phyloP scores from a whole-genome alignment of 2,888 invertebrate genomes.

The Embidobia sp. region DNA sequence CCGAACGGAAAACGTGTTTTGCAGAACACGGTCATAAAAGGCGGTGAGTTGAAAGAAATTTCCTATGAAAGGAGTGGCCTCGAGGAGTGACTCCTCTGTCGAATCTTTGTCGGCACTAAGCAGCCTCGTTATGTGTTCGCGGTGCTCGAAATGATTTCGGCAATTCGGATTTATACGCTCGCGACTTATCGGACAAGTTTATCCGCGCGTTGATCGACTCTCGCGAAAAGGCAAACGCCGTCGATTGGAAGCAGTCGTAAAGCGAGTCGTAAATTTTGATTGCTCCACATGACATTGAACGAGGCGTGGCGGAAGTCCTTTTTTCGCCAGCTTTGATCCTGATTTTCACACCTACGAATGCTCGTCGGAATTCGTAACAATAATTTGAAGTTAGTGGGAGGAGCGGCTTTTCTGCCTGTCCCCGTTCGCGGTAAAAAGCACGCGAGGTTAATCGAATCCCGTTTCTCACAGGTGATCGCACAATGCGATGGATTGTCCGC shows the following conservation, averaged over 20 bases:
- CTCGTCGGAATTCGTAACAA: constrained; percentile 62
- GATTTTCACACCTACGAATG: constrained; percentile 66
- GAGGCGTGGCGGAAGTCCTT: constrained; percentile 44
- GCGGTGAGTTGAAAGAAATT: constrained; percentile 80
- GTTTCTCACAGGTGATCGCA: constrained; percentile 73
- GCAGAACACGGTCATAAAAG: constrained; percentile 72
- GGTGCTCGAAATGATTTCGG: constrained; percentile 38
- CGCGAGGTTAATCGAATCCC: constrained; percentile 80
- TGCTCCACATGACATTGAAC: constrained; percentile 37
- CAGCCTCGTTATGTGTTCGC: constrained; percentile 37
- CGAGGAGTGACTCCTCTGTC: constrained; percentile 73
- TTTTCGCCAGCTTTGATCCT: constrained; percentile 41
- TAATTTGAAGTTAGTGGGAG: constrained; percentile 66
- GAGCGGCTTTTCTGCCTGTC: constrained; percentile 64
- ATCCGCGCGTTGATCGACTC: constrained; percentile 8
- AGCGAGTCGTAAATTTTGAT: constrained; percentile 32
- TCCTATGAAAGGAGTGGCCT: constrained; percentile 79
- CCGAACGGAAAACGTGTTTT: constrained; percentile 54
- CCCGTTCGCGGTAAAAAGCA: constrained; percentile 69
- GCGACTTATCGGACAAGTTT: constrained; percentile 41
- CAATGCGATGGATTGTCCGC: constrained; percentile 75
- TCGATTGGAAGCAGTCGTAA: constrained; percentile 26
- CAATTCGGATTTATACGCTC: constrained; percentile 38
- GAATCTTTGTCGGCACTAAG: constrained; percentile 73
- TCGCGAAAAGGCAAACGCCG: background rate